Evolutionary conservation across 92 coral and sea anemone genomes (phyloP).

Genomic region (Ricordea florida): DNA sequence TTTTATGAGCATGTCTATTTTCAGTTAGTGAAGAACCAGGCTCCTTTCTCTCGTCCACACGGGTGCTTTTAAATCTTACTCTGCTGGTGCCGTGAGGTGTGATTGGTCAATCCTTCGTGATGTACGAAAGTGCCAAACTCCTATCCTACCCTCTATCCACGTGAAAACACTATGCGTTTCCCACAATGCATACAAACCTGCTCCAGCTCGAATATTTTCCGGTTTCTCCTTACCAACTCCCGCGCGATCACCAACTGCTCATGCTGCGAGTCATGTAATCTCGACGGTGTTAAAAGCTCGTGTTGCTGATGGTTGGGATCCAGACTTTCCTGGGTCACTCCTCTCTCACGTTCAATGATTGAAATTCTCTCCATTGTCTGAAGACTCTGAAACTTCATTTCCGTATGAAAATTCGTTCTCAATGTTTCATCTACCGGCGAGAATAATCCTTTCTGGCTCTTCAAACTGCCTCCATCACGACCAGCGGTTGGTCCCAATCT

Average conservation of each 20-base stretch:
- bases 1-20: too few relatives aligned
- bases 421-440: neutral
- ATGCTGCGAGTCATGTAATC: too few relatives aligned
- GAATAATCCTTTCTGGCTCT: neutral
- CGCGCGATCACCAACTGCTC: constrained; percentile 36
- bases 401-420: neutral
- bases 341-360: neutral
- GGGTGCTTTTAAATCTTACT: too few relatives aligned
- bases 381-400: constrained; percentile 13
- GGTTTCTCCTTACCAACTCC: constrained; percentile 70
- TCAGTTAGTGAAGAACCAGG: too few relatives aligned
- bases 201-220: constrained; percentile 62
- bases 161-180: too few relatives aligned
- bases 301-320: neutral
- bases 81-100: too few relatives aligned
- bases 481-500: neutral
- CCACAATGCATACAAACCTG: constrained; percentile 69
- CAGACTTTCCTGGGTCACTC: neutral
- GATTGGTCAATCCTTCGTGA: too few relatives aligned
- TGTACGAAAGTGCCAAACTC: too few relatives aligned
- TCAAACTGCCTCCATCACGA: neutral
- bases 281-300: too few relatives aligned
- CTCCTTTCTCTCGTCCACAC: too few relatives aligned
- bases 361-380: constrained; percentile 18
- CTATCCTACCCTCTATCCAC: too few relatives aligned